These are phyloP conservation scores for Mus spretus DNA, from an alignment of 2,797 vertebrate species.

Conservation along the genomic window DNA sequence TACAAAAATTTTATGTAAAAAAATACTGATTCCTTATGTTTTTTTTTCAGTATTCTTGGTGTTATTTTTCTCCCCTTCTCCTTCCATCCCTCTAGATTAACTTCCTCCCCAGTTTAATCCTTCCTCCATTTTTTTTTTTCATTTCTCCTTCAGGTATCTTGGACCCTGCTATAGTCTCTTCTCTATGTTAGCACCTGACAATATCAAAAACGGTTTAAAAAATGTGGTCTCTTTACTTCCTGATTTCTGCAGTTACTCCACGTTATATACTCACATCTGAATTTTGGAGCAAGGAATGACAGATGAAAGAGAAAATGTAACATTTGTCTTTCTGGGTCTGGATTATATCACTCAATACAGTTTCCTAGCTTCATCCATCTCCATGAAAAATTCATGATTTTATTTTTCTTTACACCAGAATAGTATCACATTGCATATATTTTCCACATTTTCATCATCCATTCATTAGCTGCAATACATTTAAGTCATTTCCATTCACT, in stretches of 20 bases:
- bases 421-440: background rate
- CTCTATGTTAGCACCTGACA: fast-evolving
- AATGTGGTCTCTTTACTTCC: background rate
- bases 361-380: background rate
- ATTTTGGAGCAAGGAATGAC: background rate
- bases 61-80: background rate
- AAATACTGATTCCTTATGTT: background rate
- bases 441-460: background rate
- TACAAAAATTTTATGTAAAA: background rate
- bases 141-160: background rate
- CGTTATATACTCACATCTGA: too few relatives aligned
- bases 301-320: background rate
- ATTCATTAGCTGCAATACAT: background rate
- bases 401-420: background rate
- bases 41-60: background rate
- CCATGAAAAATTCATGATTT: background rate
- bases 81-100: background rate
- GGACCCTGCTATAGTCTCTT: background rate
- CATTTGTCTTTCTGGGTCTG: background rate
- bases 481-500: background rate
- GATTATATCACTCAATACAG: background rate
- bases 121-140: too few relatives aligned
- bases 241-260: background rate
- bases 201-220: background rate
- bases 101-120: background rate